Base-by-base conservation (phyloP, 2,113 vertebrate genomes). In the Podiceps cristatus region DNA sequence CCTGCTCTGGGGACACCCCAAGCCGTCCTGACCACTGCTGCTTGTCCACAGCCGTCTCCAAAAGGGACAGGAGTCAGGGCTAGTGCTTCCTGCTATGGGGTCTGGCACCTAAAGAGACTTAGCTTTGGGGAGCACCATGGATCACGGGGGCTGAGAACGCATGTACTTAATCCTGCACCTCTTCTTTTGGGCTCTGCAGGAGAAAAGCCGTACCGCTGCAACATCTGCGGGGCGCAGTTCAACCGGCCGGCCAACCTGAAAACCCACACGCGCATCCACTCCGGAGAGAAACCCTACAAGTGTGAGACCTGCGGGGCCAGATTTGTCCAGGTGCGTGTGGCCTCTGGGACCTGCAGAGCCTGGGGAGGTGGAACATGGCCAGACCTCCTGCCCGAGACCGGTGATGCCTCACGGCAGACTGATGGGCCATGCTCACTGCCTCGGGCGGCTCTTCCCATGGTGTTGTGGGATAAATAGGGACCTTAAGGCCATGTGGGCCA, bases 261-360 rank as follows among this genome's bases (percentile, higher is more conserved):
- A 98, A 99, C 99, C 7, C 99, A 99, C 83, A 99, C 99, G 3
- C 99, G 99, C 73, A 99, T 99, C 92, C 99, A 99, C 98, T 99
- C 99, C 1, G 99, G 99, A 90, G 99, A 99, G 96, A 99, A 99
- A 98, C 99, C 99, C 31, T 99, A 99, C 97, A 99, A 99, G 97
- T 99, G 99, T 9, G 99, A 99, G 96, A 99, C 99, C 0, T 99
- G 98, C 0, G 98, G 98, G 16, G 98, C 98, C 67, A 97, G 98
- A 91, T 99, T 99, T 62, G 98, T 99, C 27, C 98, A 99, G 98
- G 98, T 98, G 35, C 3, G 86, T 82, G 11, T 47, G n/a, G 28
- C 56, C 24, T 58, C 73, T 44, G 87, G 13, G 33, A 33, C 40
- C 76, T 2, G 0, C 44, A 12, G 47, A 33, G 45, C 35, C 29